phyloP scores from a whole-genome alignment of 2,797 vertebrate species.

The Halcyon chelicuti region DNA sequence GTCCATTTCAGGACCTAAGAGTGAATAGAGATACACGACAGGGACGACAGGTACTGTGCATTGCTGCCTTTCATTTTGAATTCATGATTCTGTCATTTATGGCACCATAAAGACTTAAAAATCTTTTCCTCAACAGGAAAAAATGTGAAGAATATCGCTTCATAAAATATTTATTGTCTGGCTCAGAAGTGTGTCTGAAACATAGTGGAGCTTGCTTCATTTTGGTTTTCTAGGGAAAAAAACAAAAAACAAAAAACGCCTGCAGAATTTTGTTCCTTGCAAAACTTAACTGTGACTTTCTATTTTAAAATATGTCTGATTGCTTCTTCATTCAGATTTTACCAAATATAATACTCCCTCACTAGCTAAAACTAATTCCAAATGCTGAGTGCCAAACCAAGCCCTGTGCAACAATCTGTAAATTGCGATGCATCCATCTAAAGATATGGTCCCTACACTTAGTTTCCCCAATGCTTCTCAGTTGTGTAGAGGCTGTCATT shows the following conservation, averaged over 20 bases:
- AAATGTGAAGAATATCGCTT: not conserved
- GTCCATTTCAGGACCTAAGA: not conserved
- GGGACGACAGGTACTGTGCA: accelerated
- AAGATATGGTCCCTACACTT: not conserved
- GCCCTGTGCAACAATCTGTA: slow-evolving; percentile 4
- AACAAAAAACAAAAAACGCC: not conserved
- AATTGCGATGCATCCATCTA: slow-evolving; percentile 1
- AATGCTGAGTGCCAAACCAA: not conserved
- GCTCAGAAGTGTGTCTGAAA: not conserved
- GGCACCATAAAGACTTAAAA: not conserved
- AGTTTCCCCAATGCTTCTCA: not conserved
- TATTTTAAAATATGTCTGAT: slow-evolving; percentile 17
- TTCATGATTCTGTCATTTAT: not conserved
- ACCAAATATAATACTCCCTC: not conserved
- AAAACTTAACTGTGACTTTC: not conserved
- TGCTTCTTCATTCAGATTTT: not conserved
- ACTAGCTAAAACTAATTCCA: slow-evolving; percentile 24
- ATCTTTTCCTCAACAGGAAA: not conserved
- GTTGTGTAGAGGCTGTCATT: not conserved
- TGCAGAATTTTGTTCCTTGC: not conserved
- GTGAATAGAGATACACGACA: not conserved
- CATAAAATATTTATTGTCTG: not conserved
- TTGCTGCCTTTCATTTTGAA: not conserved
- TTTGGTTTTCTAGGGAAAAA: not conserved
- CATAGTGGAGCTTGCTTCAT: not conserved